Percentiles rank a stretch among this genome's conserved stretches.
Conservation (phyloP, 2,888 invertebrate species). For the Girardia tigrina region DNA sequence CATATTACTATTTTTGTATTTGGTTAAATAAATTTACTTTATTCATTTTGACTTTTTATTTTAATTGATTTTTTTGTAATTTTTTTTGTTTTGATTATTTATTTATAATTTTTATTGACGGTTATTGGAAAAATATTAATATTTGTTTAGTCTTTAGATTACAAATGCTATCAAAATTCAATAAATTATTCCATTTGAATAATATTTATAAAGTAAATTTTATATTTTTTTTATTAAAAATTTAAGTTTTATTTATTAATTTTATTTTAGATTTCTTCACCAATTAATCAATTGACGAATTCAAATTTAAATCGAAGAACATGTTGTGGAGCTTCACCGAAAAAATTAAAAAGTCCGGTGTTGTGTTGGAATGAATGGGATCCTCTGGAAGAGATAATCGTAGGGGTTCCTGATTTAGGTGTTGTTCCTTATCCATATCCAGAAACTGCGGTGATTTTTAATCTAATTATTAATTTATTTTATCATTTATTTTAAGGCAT, state of each 20-base stretch:
- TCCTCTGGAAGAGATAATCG: conserved; percentile 39
- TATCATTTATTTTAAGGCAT: not conserved
- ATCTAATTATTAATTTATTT: conserved; percentile 24
- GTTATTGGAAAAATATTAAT: too few relatives aligned
- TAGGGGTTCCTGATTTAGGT: conserved; percentile 38
- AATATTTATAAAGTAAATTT: not conserved
- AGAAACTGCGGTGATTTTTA: conserved; percentile 39
- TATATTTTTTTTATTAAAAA: too few relatives aligned
- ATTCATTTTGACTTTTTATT: too few relatives aligned
- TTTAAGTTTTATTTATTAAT: not conserved
- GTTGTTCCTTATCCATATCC: conserved; percentile 37
- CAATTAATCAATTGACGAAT: not conserved
- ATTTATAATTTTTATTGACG: too few relatives aligned
- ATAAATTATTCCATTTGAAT: not conserved
- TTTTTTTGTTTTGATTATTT: not conserved
- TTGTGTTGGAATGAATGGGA: conserved; percentile 39
- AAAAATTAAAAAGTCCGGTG: conserved; percentile 36
- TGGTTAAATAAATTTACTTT: too few relatives aligned
- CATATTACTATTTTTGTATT: too few relatives aligned
- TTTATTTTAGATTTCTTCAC: not conserved
- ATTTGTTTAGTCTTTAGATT: too few relatives aligned
- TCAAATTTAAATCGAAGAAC: not conserved
- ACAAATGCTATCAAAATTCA: not conserved
- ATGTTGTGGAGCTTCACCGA: not conserved
- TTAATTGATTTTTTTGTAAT: not conserved